Evolutionary conservation across 2,797 vertebrate species (phyloP).

Genomic region (Tarsius wallacei): DNA sequence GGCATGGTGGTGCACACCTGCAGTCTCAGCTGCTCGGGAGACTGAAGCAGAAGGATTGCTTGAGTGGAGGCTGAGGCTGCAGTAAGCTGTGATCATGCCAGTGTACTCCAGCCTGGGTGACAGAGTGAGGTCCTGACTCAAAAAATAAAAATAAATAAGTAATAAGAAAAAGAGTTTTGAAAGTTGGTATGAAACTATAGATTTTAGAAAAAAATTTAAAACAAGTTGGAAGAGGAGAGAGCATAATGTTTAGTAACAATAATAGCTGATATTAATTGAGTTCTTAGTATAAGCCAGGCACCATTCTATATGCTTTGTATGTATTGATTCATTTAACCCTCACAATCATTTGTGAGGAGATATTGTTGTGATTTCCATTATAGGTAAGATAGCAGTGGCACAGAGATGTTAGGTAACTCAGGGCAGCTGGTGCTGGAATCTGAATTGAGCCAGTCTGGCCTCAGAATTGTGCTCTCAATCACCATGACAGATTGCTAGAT

Average conservation of each 20-base stretch:
- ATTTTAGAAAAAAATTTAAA: constrained; percentile 76
- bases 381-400: background rate
- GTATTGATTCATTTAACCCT: constrained; percentile 16
- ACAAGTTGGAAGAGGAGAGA: constrained; percentile 30
- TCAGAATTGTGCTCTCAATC: background rate
- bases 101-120: too few relatives aligned
- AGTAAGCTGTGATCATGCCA: too few relatives aligned
- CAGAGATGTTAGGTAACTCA: constrained; percentile 27
- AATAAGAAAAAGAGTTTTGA: background rate
- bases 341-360: constrained; percentile 28
- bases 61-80: too few relatives aligned
- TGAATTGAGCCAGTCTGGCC: background rate
- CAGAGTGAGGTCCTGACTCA: too few relatives aligned
- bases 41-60: too few relatives aligned
- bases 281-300: background rate
- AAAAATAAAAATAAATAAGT: too few relatives aligned
- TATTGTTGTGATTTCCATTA: background rate
- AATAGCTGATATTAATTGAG: constrained; percentile 20
- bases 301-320: background rate
- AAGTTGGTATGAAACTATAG: constrained; percentile 48
- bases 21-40: too few relatives aligned
- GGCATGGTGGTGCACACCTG: too few relatives aligned
- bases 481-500: background rate
- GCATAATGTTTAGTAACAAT: background rate
- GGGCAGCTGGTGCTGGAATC: background rate